Evolutionary conservation across 2,888 invertebrate genomes (phyloP).

Genomic region (Automeris io): DNA sequence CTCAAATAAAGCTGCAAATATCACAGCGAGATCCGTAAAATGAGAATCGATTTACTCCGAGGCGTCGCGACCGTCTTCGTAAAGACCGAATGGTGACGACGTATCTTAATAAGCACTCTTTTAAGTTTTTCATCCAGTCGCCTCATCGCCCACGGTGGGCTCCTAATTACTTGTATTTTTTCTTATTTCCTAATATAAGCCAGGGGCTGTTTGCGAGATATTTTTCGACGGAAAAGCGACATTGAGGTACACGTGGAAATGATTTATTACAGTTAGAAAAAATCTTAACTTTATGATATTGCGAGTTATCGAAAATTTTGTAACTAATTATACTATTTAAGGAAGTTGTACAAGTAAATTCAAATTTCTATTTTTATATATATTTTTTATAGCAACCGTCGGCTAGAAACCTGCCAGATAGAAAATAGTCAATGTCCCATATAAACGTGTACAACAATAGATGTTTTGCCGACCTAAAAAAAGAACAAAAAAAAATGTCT

Average conservation of each 20-base stretch:
- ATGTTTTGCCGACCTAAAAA: too few relatives aligned
- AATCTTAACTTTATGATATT: too few relatives aligned
- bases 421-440: too few relatives aligned
- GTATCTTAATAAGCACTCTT: constrained; percentile 34
- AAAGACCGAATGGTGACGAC: constrained; percentile 25
- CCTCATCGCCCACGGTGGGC: constrained; percentile 22
- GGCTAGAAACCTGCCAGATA: too few relatives aligned
- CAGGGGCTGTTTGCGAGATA: neutral
- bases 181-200: constrained; percentile 7
- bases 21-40: constrained; percentile 9
- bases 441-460: too few relatives aligned
- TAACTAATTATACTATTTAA: neutral
- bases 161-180: constrained; percentile 26
- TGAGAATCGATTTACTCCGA: constrained; percentile 18
- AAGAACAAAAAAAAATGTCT: too few relatives aligned
- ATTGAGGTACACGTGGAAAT: neutral
- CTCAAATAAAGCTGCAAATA: constrained; percentile 8
- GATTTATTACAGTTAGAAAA: too few relatives aligned
- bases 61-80: constrained; percentile 8
- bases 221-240: neutral
- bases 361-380: too few relatives aligned
- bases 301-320: neutral
- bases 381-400: too few relatives aligned
- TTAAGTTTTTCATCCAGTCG: constrained; percentile 31
- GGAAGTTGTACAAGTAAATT: too few relatives aligned